Evolutionary conservation across 2,797 vertebrate genomes (phyloP).

Genomic region (Acipenser oxyrinchus): DNA sequence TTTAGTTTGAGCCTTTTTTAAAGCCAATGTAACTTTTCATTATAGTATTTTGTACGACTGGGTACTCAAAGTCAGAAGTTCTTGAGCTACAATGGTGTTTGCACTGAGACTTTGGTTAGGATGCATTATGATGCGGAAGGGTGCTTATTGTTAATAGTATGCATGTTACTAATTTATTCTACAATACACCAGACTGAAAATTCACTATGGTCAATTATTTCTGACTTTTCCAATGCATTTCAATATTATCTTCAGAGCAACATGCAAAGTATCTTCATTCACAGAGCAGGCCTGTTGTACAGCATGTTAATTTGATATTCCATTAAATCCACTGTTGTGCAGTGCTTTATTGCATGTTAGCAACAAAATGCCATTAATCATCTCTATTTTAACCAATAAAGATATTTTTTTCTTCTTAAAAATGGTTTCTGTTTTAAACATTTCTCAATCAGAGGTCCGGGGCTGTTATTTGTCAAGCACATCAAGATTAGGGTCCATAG

Average conservation of each 20-base stretch:
- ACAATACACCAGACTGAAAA: conserved; percentile 48
- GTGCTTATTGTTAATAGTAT: conserved; percentile 62
- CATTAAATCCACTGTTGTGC: conserved; percentile 77
- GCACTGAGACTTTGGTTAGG: conserved; percentile 81
- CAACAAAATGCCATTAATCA: conserved; percentile 59
- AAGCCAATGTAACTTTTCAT: conserved; percentile 34
- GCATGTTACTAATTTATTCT: conserved; percentile 95
- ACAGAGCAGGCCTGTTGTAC: conserved; percentile 44
- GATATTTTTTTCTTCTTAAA: conserved; percentile 75
- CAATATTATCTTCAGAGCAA: conserved; percentile 25
- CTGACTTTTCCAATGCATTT: conserved; percentile 30
- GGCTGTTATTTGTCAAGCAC: too few species aligned
- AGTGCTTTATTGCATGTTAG: conserved; percentile 74
- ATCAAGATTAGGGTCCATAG: too few species aligned
- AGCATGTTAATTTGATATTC: conserved; percentile 67
- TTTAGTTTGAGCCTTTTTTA: conserved; percentile 35
- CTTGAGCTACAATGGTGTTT: conserved; percentile 80
- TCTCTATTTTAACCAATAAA: conserved; percentile 97
- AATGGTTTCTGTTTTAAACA: conserved; percentile 5
- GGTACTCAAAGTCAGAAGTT: conserved; percentile 55
- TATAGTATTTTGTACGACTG: conserved; percentile 30
- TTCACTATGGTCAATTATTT: conserved; percentile 36
- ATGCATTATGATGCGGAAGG: conserved; percentile 72
- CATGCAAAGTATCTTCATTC: conserved; percentile 29
- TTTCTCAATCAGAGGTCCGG: conserved; percentile 22